These are phyloP conservation scores for Cotesia chilonis DNA, from an alignment of 1,140 invertebrate genomes.

Conservation along the genomic window DNA sequence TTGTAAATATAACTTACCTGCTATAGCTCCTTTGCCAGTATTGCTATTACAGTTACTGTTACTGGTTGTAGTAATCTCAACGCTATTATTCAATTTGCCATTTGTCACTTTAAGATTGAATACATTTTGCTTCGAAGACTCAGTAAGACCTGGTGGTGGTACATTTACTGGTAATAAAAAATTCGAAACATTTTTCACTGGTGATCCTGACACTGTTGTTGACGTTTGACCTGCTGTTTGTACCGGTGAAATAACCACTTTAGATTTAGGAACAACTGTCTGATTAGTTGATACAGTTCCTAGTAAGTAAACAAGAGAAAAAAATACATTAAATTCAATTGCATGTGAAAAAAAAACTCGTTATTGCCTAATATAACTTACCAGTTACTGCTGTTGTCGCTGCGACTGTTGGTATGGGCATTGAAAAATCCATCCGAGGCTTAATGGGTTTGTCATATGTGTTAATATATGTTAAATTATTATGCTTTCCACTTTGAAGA, in stretches of 20 bases:
- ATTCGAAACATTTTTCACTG: conserved; percentile 63
- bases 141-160: conserved; percentile 51
- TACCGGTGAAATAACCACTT: conserved; percentile 63
- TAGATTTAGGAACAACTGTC: conserved; percentile 59
- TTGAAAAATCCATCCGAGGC: conserved; percentile 34
- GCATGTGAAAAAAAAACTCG: conserved; percentile 6
- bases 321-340: background rate
- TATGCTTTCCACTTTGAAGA: conserved; percentile 47
- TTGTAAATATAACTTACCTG: conserved; percentile 49
- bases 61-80: background rate
- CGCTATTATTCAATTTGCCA: conserved; percentile 58
- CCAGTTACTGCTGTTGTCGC: too few species aligned
- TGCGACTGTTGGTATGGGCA: too few species aligned
- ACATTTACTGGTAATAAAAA: conserved; percentile 65
- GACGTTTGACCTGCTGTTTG: conserved; percentile 61
- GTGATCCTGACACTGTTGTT: conserved; percentile 58
- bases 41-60: conserved; percentile 17
- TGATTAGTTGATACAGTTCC: conserved; percentile 55
- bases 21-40: conserved; percentile 62
- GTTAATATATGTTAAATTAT: conserved; percentile 61
- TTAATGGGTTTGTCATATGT: conserved; percentile 62
- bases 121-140: conserved; percentile 59
- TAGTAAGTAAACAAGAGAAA: conserved; percentile 20
- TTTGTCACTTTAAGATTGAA: conserved; percentile 69
- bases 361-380: background rate